phyloP scores from a whole-genome alignment of 2,797 vertebrate species.

The Eospalax fontanierii region DNA sequence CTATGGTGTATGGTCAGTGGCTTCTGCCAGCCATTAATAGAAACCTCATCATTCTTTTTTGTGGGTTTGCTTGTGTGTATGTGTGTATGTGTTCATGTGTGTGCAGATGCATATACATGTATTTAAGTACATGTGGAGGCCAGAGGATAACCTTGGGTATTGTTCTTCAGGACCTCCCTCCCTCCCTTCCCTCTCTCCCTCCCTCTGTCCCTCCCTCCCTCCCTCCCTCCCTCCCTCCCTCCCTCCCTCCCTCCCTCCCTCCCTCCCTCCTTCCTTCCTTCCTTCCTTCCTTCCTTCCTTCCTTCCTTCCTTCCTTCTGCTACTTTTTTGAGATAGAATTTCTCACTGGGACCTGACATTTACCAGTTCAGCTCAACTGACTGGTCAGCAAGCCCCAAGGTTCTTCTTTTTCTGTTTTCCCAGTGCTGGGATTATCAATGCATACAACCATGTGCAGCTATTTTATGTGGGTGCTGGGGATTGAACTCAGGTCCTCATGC shows the following conservation, averaged over 20 bases:
- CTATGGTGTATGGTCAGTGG: neutral
- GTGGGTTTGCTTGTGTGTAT: neutral
- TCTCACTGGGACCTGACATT: neutral
- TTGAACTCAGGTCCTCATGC: neutral
- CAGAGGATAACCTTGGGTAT: neutral
- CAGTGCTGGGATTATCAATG: neutral
- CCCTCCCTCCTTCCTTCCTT: too few relatives aligned
- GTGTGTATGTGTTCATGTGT: neutral
- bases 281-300: too few relatives aligned
- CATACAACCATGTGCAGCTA: neutral
- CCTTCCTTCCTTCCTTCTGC: too few relatives aligned
- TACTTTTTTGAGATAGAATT: neutral
- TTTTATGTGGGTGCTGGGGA: neutral
- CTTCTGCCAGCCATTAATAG: neutral
- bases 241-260: too few relatives aligned
- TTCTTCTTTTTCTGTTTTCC: neutral
- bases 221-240: too few relatives aligned
- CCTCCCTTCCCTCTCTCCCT: too few relatives aligned
- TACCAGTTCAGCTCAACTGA: neutral
- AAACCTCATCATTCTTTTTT: neutral
- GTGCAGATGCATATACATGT: neutral
- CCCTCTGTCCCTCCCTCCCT: too few relatives aligned
- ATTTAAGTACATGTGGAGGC: neutral
- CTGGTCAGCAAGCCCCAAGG: neutral
- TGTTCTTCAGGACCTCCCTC: neutral